Evolutionary conservation across 2,113 vertebrate genomes (phyloP).

Genomic region (Carollia perspicillata): DNA sequence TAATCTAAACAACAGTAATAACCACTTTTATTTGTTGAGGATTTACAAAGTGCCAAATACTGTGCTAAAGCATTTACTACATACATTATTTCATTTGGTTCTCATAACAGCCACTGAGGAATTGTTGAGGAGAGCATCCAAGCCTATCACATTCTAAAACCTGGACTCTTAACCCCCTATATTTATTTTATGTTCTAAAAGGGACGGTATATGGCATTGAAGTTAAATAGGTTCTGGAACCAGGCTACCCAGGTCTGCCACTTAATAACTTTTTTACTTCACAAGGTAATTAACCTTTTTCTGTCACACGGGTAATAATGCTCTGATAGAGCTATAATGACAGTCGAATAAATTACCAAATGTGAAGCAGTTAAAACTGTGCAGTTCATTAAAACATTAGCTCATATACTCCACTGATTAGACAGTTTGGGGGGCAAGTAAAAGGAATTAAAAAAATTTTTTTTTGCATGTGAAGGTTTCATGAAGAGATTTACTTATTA

Average conservation of each 20-base stretch:
- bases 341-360: neutral
- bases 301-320: neutral
- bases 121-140: neutral
- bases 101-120: neutral
- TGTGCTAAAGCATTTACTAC: neutral
- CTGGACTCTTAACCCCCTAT: neutral
- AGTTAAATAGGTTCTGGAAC: neutral
- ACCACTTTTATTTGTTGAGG: neutral
- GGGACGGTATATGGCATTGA: neutral
- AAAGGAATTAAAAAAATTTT: neutral
- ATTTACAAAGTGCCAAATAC: neutral
- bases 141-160: neutral
- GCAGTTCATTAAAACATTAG: neutral
- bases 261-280: neutral
- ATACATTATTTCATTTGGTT: neutral
- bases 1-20: neutral
- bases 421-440: neutral
- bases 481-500: neutral
- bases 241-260: neutral
- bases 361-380: neutral
- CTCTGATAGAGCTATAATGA: neutral
- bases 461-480: neutral
- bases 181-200: neutral
- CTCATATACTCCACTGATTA: neutral
- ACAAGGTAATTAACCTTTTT: conserved; percentile 1